These are phyloP conservation scores for Vidua chalybeata DNA, from an alignment of 2,113 vertebrate genomes.

Conservation along the genomic window DNA sequence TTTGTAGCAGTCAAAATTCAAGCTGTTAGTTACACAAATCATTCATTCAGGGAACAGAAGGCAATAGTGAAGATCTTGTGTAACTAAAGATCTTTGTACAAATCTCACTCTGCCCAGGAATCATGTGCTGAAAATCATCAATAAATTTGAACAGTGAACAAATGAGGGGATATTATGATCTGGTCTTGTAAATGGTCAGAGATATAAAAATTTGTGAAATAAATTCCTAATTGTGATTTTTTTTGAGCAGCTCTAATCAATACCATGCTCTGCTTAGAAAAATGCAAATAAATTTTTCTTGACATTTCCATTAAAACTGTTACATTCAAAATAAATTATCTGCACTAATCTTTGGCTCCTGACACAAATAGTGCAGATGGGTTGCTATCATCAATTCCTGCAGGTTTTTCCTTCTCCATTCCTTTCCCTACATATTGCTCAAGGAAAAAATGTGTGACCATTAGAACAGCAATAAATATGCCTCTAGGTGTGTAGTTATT, in stretches of 20 bases:
- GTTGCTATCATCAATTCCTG: background rate
- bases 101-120: background rate
- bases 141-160: slow-evolving; percentile 4
- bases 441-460: background rate
- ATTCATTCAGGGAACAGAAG: slow-evolving; percentile 8
- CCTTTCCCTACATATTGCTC: slow-evolving; percentile 10
- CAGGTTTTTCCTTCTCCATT: slow-evolving; percentile 4
- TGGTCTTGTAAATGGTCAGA: slow-evolving; percentile 9
- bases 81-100: background rate
- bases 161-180: slow-evolving; percentile 1
- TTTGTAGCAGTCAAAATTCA: background rate
- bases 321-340: slow-evolving; percentile 14
- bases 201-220: slow-evolving; percentile 36
- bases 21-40: background rate
- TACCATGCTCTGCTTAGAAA: background rate
- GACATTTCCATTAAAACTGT: slow-evolving; percentile 32
- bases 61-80: background rate
- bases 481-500: background rate
- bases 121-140: background rate
- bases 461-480: slow-evolving; percentile 11
- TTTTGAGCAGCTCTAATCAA: background rate
- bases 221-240: slow-evolving; percentile 43
- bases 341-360: background rate
- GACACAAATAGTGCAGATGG: background rate
- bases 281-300: slow-evolving; percentile 31